Evolutionary conservation across 1,140 invertebrate genomes (phyloP).

Genomic region (Drosophila mauritiana): DNA sequence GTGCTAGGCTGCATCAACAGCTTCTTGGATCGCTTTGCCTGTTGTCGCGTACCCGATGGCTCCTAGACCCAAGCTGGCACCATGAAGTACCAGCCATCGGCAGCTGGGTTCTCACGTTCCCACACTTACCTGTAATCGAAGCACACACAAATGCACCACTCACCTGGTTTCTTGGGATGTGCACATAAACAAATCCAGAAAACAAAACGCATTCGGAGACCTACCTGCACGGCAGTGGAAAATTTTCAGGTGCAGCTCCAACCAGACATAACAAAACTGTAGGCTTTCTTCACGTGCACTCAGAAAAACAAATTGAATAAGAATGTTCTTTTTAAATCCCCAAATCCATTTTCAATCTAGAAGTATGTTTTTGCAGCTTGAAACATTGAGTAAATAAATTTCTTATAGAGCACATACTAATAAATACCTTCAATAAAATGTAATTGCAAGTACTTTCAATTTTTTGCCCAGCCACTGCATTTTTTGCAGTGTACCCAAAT

Average conservation of each 20-base stretch:
- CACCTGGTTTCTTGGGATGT: conserved; percentile 12
- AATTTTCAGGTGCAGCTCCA: conserved; percentile 39
- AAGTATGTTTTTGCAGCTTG: background rate
- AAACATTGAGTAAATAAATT: no score
- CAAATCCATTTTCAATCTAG: no score
- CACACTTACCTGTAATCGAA: conserved; percentile 48
- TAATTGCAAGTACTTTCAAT: no score
- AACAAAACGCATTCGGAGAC: conserved; percentile 19
- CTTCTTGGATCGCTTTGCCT: conserved; percentile 51
- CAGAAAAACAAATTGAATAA: no score
- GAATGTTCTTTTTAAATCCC: no score
- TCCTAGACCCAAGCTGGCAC: conserved; percentile 17
- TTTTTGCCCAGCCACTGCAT: background rate
- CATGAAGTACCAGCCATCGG: background rate
- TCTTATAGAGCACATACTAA: no score
- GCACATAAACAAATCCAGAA: conserved; percentile 35
- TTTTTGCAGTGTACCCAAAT: conserved; percentile 1
- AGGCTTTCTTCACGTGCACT: background rate
- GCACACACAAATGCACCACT: background rate
- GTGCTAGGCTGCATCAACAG: conserved; percentile 57
- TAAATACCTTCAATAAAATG: no score
- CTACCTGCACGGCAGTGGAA: conserved; percentile 67
- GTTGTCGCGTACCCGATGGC: conserved; percentile 27
- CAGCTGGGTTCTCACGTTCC: conserved; percentile 52
- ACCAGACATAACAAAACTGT: conserved; percentile 1